Percentiles rank a stretch among this genome's conserved stretches.
phyloP scores from a whole-genome alignment of 35 echinoderm and acorn worm genomes.

The Hemicentrotus pulcherrimus region DNA sequence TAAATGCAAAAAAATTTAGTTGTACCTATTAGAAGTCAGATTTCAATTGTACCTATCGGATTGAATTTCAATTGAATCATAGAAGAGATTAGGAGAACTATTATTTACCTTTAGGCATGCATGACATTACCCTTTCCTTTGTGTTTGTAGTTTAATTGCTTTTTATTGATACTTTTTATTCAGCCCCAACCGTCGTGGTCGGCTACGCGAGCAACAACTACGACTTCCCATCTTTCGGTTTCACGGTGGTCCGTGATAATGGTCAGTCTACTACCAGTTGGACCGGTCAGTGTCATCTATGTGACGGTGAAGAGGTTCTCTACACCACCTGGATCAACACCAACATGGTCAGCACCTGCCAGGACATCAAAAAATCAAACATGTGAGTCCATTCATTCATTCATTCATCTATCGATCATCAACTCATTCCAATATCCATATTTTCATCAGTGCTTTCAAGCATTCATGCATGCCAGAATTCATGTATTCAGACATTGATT shows the following conservation, averaged over 20 bases:
- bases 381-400: constrained; percentile 57
- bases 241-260: constrained; percentile 83
- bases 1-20: background rate
- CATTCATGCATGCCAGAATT: background rate
- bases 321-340: constrained; percentile 89
- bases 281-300: constrained; percentile 94
- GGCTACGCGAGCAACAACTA: constrained; percentile 79
- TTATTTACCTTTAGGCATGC: background rate
- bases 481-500: background rate
- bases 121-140: background rate
- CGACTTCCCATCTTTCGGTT: constrained; percentile 82
- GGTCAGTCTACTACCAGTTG: constrained; percentile 89
- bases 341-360: constrained; percentile 68
- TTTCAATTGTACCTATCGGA: background rate
- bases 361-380: constrained; percentile 60
- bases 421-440: background rate
- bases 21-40: background rate
- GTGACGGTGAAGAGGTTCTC: constrained; percentile 78
- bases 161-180: background rate
- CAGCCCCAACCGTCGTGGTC: constrained; percentile 78
- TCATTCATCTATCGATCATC: background rate
- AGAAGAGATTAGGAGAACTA: background rate
- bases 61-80: background rate
- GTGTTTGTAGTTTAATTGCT: background rate
- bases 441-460: background rate